Percentiles rank a stretch among this genome's conserved stretches.
These are phyloP conservation scores for Ecliptopera silaceata DNA, from an alignment of 2,888 invertebrate genomes.

Conservation along the genomic window DNA sequence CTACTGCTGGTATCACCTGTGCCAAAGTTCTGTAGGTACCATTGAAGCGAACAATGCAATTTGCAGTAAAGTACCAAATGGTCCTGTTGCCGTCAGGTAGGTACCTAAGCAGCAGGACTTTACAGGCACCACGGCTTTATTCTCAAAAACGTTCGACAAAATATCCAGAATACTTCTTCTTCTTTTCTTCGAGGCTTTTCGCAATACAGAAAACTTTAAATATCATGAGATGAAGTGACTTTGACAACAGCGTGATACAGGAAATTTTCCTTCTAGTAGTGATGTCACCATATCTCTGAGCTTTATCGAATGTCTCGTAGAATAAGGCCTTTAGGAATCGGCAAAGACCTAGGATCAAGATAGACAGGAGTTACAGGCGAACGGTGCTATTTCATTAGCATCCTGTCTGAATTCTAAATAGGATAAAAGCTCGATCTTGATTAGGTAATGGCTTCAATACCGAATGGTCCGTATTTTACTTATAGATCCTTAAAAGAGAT, in stretches of 20 bases:
- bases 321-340: not conserved
- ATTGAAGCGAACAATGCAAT: constrained; percentile 17
- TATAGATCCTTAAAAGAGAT: no score
- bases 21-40: not conserved
- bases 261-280: no score
- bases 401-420: constrained; percentile 16
- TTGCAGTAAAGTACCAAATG: constrained; percentile 19
- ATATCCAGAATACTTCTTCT: not conserved
- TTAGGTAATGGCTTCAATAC: constrained; percentile 12
- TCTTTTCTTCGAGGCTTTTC: no score
- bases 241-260: no score
- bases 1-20: not conserved
- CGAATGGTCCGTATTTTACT: not conserved
- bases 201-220: not conserved
- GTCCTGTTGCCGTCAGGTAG: not conserved
- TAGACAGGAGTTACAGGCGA: constrained; percentile 19
- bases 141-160: not conserved
- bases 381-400: constrained; percentile 19
- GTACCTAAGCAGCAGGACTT: constrained; percentile 1
- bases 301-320: not conserved
- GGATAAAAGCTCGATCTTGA: constrained; percentile 22
- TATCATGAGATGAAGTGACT: no score
- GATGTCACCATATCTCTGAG: not conserved
- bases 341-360: constrained; percentile 18
- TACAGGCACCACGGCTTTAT: not conserved